Conservation (phyloP, 2,888 invertebrate species). For the Entomobrya proxima region DNA sequence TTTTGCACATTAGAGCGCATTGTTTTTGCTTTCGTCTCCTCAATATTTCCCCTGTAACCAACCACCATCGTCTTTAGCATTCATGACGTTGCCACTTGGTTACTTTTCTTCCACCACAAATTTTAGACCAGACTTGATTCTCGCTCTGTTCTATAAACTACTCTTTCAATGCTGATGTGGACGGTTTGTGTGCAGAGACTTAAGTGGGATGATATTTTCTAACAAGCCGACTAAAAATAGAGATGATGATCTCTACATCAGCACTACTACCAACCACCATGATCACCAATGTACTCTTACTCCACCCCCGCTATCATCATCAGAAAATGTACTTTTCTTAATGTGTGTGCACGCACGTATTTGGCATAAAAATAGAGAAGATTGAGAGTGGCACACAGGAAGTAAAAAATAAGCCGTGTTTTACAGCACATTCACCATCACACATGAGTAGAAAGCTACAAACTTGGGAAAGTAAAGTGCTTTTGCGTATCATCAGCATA, state of each 20-base stretch:
- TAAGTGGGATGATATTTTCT: constrained; percentile 7
- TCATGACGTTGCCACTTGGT: constrained; percentile 41
- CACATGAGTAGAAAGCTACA: not conserved
- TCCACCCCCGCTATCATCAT: constrained; percentile 44
- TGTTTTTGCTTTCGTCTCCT: constrained; percentile 33
- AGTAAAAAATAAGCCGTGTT: too few species aligned
- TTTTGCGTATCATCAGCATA: constrained; percentile 5
- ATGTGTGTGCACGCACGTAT: constrained; percentile 61
- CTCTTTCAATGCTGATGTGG: not conserved
- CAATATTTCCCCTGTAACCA: not conserved
- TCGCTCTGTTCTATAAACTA: not conserved
- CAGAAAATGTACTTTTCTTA: constrained; percentile 57
- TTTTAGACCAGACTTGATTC: not conserved
- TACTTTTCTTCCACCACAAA: not conserved
- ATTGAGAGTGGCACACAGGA: constrained; percentile 1
- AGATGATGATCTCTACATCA: constrained; percentile 41
- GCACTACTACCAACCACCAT: not conserved
- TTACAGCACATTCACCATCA: not conserved
- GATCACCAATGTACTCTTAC: too few species aligned
- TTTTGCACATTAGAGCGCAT: constrained; percentile 42
- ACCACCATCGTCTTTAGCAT: constrained; percentile 44
- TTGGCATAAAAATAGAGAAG: constrained; percentile 45
- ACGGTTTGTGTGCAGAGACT: not conserved
- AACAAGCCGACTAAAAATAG: constrained; percentile 28
- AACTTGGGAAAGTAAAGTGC: not conserved